Percentiles rank a stretch among this genome's conserved stretches.
phyloP scores from a whole-genome alignment of 1,140 invertebrate species.

The Drosophila nigrodunni region DNA sequence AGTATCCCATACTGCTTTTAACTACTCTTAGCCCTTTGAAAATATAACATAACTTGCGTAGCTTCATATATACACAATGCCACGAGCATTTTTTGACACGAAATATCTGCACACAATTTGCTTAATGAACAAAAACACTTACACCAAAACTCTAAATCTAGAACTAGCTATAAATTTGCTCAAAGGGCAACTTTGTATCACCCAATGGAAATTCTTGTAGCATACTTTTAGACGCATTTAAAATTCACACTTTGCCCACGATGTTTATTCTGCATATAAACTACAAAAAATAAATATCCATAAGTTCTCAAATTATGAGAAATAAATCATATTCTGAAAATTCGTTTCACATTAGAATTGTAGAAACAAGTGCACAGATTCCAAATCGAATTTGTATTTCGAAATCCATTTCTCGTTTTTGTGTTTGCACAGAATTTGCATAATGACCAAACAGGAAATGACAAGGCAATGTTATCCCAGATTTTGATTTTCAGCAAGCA shows the following conservation, averaged over 20 bases:
- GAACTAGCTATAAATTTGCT: no score
- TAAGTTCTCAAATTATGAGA: background rate
- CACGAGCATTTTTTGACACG: no score
- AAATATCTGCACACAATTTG: no score
- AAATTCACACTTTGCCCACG: background rate
- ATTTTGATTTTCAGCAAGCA: slow-evolving; percentile 29
- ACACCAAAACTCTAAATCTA: no score
- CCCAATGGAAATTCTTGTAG: background rate
- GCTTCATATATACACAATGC: no score
- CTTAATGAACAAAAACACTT: no score
- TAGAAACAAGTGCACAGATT: slow-evolving; percentile 8
- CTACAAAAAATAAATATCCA: no score
- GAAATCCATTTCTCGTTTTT: slow-evolving; percentile 40
- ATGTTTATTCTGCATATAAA: no score
- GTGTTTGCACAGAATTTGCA: slow-evolving; percentile 48
- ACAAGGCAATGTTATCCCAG: slow-evolving; percentile 37
- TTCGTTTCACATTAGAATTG: background rate
- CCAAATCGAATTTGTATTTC: slow-evolving; percentile 7
- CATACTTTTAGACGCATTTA: background rate
- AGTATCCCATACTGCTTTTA: no score
- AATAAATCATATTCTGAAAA: background rate
- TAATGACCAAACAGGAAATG: slow-evolving; percentile 48
- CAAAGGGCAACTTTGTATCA: no score
- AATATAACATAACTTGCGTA: no score
- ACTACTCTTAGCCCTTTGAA: no score